These are phyloP conservation scores for Ophonus ardosiacus DNA, from an alignment of 2,888 invertebrate species.

Conservation along the genomic window DNA sequence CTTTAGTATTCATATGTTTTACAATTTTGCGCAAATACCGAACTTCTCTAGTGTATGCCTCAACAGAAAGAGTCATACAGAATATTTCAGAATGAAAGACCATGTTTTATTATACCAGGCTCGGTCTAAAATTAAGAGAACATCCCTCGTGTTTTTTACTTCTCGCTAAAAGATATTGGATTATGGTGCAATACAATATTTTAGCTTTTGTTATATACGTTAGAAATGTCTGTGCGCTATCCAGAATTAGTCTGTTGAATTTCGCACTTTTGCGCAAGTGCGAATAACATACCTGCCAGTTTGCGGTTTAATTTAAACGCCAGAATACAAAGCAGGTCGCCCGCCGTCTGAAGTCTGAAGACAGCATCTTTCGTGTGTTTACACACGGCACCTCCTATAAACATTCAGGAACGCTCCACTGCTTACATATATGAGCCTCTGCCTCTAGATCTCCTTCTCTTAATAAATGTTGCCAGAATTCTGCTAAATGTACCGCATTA, in stretches of 20 bases:
- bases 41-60: too few relatives aligned
- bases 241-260: not conserved
- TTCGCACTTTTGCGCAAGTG: not conserved
- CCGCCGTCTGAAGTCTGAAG: not conserved
- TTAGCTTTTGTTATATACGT: too few relatives aligned
- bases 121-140: too few relatives aligned
- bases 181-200: too few relatives aligned
- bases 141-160: too few relatives aligned
- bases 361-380: constrained; percentile 10
- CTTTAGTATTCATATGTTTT: too few relatives aligned
- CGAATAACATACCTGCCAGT: constrained; percentile 5
- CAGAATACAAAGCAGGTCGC: constrained; percentile 3
- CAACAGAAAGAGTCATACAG: too few relatives aligned
- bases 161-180: too few relatives aligned
- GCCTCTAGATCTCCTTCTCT: not conserved
- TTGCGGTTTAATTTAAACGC: constrained; percentile 54
- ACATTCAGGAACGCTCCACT: constrained; percentile 18
- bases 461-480: not conserved
- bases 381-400: not conserved
- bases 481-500: constrained; percentile 19
- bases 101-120: too few relatives aligned
- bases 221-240: too few relatives aligned
- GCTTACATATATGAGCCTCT: constrained; percentile 24
- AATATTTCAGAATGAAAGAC: too few relatives aligned
- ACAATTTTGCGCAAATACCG: too few relatives aligned